Evolutionary conservation across 2,113 vertebrate species (phyloP).

Genomic region (Etia nguti): DNA sequence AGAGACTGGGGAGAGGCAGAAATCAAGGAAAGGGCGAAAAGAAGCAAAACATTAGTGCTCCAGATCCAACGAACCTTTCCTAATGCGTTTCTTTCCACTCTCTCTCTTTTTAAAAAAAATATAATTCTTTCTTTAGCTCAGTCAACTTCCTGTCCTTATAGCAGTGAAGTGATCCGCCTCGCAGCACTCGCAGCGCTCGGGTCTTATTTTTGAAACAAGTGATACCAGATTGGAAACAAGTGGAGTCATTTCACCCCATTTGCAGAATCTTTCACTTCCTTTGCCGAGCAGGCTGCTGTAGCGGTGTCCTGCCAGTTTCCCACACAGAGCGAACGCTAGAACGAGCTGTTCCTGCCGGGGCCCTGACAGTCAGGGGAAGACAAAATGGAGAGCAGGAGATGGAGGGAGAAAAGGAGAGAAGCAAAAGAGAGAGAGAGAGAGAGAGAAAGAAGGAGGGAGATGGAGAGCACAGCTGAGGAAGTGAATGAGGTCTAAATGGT

Average conservation of each 20-base stretch:
- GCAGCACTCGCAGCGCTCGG: neutral
- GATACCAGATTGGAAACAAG: conserved; percentile 43
- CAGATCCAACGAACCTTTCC: neutral
- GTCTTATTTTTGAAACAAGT: conserved; percentile 14
- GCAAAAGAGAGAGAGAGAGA: neutral
- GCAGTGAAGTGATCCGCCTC: neutral
- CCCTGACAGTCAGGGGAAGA: conserved; percentile 2
- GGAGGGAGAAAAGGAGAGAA: neutral
- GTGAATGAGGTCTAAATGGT: conserved; percentile 43
- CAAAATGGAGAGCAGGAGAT: conserved; percentile 28
- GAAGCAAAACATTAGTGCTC: neutral
- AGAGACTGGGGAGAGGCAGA: neutral
- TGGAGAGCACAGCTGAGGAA: neutral
- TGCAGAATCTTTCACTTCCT: conserved; percentile 36
- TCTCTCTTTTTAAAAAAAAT: neutral
- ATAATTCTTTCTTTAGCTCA: neutral
- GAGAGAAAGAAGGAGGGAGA: neutral
- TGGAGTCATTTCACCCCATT: conserved; percentile 30
- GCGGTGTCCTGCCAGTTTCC: conserved; percentile 30
- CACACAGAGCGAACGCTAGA: conserved; percentile 13
- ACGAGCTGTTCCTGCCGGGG: conserved; percentile 41
- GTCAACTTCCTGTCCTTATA: neutral
- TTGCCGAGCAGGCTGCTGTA: conserved; percentile 19
- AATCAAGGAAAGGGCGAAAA: neutral
- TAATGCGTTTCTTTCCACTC: neutral